Evolutionary conservation across 2,888 invertebrate species (phyloP), one percentile per base, ranked within the genome.

Genomic region (Matsumyia berberina): DNA sequence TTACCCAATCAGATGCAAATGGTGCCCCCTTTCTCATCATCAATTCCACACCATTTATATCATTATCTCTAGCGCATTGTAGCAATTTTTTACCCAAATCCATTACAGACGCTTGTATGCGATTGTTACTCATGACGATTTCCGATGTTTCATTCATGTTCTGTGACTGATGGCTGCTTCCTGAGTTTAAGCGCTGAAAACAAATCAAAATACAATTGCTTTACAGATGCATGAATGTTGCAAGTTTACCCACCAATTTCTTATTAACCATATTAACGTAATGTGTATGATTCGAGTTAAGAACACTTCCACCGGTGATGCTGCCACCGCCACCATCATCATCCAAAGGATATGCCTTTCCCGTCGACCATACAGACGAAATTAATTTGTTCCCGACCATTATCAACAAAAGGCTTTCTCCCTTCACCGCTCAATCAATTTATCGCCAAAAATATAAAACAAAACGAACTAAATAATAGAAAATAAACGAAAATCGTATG

Each of bases 1-100:
- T 89, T 92, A 97, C 97, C 97, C 98, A 98, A 92, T 98, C 98
- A 2, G 97, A 95, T 8, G 96, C 96, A 89, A 98, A 97, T 29
- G 98, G 97, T 55, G 98, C 97, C 57, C 98, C 98, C 91, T 95
- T 94, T 31, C 94, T 94, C 94, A 98, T 95, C 77, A 98, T 94
- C 51, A 94, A 93, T 78, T 95, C 93, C 19, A 98, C 96, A 86
- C 94, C 94, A 78, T 94, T 93, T 3, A 96, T 94, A 90, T 97
- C 95, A 0, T 97, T 97, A 87, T 95, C 94, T 87, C 95, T 94
- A 46, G 97, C 95, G 67, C 95, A 95, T 89, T 95, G 94, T 87
- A 98, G 92, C 88, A 98, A 93, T 76, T 95, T 94, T 88, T 97
- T 97, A 12, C 98, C 98, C 87, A 98, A 92, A 92, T 97, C 97